Conservation (phyloP, 2,113 vertebrate species). For the Halcyon senegalensis region DNA sequence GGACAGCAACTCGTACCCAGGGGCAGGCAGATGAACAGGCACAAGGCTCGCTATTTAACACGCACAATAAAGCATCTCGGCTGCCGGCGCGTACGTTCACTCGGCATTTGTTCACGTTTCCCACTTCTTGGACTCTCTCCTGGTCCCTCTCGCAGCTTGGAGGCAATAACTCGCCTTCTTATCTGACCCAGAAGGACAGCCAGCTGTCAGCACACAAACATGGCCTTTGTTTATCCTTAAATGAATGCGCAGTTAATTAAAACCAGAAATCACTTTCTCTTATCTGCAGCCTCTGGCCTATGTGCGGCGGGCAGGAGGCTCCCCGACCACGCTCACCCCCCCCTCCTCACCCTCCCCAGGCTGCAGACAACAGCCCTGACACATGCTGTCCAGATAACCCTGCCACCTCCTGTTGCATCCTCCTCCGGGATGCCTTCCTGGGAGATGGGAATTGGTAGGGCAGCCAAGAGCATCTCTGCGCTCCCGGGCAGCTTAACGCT, state of each 20-base stretch:
- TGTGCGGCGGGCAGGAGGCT: neutral
- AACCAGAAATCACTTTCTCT: conserved; percentile 44
- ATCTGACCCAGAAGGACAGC: conserved; percentile 66
- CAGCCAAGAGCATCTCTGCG: neutral
- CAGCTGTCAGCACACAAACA: conserved; percentile 62
- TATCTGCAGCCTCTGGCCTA: conserved; percentile 56
- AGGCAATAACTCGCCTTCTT: conserved; percentile 56
- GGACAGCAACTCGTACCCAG: neutral
- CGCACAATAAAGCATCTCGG: neutral
- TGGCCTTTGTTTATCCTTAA: conserved; percentile 60
- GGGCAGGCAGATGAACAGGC: neutral
- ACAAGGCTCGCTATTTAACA: neutral
- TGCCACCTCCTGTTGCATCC: neutral
- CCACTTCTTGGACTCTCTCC: conserved; percentile 4
- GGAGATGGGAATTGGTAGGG: neutral
- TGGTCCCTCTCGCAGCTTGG: conserved; percentile 25
- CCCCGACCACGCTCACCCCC: neutral
- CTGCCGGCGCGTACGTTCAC: neutral
- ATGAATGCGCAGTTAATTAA: conserved; percentile 63
- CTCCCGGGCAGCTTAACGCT: neutral
- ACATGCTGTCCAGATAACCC: neutral
- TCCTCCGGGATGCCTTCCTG: rapidly evolving
- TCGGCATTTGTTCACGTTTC: neutral
- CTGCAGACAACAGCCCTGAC: neutral
- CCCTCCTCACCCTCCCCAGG: neutral